These are phyloP conservation scores for Acanthosepion lycidas DNA, from an alignment of 2,888 invertebrate species.

Conservation along the genomic window DNA sequence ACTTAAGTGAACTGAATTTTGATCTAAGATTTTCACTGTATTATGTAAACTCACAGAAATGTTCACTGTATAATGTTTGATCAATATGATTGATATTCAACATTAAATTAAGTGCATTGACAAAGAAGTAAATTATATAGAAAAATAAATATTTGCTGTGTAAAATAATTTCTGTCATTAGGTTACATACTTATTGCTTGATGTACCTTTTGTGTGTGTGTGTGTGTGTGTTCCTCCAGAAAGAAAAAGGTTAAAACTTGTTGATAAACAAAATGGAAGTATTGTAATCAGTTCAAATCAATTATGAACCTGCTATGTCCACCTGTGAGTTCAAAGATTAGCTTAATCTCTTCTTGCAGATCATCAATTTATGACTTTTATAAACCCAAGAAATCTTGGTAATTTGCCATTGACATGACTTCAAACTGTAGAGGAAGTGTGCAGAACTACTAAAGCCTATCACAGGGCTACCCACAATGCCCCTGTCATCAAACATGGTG, in stretches of 20 bases:
- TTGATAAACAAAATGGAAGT: background rate
- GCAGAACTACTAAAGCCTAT: background rate
- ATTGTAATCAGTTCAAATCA: background rate
- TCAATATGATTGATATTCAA: no score
- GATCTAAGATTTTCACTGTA: no score
- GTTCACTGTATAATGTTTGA: no score
- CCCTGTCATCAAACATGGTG: background rate
- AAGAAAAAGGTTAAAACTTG: background rate
- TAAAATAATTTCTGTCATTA: no score
- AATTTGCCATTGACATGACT: background rate
- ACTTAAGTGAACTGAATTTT: no score
- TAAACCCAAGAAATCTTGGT: background rate
- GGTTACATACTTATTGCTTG: no score
- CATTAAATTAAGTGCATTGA: no score
- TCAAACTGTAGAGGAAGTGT: background rate
- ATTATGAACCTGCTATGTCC: background rate
- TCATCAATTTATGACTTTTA: background rate
- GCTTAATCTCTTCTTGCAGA: background rate
- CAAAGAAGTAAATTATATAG: no score
- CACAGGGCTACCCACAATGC: background rate
- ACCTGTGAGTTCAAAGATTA: background rate
- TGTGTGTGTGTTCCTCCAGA: no score
- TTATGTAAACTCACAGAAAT: no score
- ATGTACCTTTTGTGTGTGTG: no score
- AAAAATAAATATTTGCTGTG: no score